Percentiles rank a stretch among this genome's conserved stretches.
Conservation (phyloP, 2,888 invertebrate species). For the Psylliodes chrysocephalus region DNA sequence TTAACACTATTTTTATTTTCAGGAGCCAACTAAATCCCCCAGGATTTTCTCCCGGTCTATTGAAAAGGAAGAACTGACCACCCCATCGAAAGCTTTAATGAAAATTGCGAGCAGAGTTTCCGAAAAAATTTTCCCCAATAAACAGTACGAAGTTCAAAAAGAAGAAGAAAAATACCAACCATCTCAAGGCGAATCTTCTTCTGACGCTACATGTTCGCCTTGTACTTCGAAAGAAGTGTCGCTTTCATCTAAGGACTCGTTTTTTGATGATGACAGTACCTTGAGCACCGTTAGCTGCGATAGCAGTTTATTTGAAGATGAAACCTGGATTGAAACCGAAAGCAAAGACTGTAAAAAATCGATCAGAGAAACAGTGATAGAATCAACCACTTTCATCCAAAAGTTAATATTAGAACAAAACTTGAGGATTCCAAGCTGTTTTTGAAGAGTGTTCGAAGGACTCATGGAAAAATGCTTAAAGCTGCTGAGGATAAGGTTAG, state of each 20-base stretch:
- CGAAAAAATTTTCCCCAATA: background rate
- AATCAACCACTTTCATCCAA: background rate
- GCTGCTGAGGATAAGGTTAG: slow-evolving; percentile 4
- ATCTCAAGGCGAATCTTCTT: background rate
- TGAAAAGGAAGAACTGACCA: background rate
- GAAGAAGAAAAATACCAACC: background rate
- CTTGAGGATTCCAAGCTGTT: background rate
- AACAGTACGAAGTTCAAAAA: background rate
- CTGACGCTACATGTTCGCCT: background rate
- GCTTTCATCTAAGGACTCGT: background rate
- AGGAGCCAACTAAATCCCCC: too few species aligned
- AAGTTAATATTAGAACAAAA: background rate
- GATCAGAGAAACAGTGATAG: background rate
- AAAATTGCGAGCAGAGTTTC: background rate
- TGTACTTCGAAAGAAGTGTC: too few species aligned
- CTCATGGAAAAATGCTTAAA: background rate
- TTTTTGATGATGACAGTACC: slow-evolving; percentile 1
- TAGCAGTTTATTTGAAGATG: background rate
- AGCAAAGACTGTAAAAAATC: background rate
- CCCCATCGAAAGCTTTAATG: background rate
- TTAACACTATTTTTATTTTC: too few species aligned
- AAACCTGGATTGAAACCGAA: background rate
- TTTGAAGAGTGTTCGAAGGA: background rate
- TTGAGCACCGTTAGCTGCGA: background rate
- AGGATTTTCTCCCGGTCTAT: too few species aligned